Base-by-base conservation (phyloP, 2,888 invertebrate species). In the Cephus spinipes region DNA sequence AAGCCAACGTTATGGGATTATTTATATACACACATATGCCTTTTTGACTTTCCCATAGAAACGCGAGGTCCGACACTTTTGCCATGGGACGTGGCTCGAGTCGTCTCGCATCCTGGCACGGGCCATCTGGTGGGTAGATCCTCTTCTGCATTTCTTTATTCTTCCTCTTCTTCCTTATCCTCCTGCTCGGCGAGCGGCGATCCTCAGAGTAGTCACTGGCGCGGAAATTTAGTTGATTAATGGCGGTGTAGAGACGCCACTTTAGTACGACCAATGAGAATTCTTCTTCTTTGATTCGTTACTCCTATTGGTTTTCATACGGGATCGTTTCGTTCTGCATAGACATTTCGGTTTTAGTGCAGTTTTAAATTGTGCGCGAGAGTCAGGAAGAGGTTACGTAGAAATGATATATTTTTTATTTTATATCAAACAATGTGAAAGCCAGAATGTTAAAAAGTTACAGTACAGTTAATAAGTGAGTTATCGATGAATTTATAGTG, bases 91-190 rank as follows among this genome's bases (percentile, higher is more conserved):
- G 69, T 32, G 32, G 69, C 69, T 69, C 69, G 30, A 32, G 30
- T 69, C 69, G 12, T 69, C 30, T 69, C 69, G 69, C 69, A 12
- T 69, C 79, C 78, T 76, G 79, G 85, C 85, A 85, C 85, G 85
- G 85, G 85, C 85, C 85, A 85, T 83, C 83, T 85, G 85, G 84
- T 79, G 81, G 77, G 76, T 80, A 80, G 77, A 77, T 80, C 76
- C 81, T 75, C 73, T 75, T 73, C 40, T 40, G 74, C 69, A 73
- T 74, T 69, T 74, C 74, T 74, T 74, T 69, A 12, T 36, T 68
- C 40, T 36, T n/a, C 15, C 40, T 40, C 6, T 15, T 40, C 15
- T 40, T 40, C 40, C 40, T 40, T 40, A 40, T 36, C 31, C 36
- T n/a, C 74, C 1, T 31, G 69, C 40, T 76, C 68, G 73, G 68